Evolutionary conservation across 1,140 invertebrate species (phyloP), one percentile per base, ranked within the genome.

Genomic region (Leptopilina clavipes): DNA sequence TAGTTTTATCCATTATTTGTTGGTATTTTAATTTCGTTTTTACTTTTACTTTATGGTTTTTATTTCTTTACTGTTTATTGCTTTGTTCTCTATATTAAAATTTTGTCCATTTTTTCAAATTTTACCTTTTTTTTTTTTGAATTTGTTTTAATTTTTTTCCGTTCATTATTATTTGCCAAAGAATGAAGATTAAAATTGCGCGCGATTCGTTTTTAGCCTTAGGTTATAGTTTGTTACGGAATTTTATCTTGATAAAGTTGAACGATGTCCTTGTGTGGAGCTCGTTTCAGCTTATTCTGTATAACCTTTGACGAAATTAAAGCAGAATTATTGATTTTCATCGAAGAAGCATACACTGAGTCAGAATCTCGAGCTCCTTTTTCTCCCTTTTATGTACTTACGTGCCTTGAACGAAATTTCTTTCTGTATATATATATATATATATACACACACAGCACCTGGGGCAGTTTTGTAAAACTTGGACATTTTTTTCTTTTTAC

Each of bases 311-410:
- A 77, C 78, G 80, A 81, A 83, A 81, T 83, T 83, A 83, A 81
- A 80, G 78, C 77, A 80, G 75, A 80, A 81, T 80, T 80, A 81
- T 83, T 83, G 82, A 81, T 83, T 83, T 83, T 80, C 78, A 79
- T 83, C 79, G 78, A 65, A 31, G 22, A 65, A 65, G 22, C 56
- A 65, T 22, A 65, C 73, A 73, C 70, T 76, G 79, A 80, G 45
- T 80, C 79, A 74, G 65, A 9, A 81, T 78, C 79, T 81, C 78
- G 71, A 78, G 82, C 76, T 78, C 81, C 79, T 81, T 82, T 74
- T 76, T 75, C 76, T 75, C 71, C 71, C 76, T 76, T 83, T 78
- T 80, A 80, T 83, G 77, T 77, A 74, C 78, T 71, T 74, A 65
- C 79, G 19, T 70, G 65, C 22, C 70, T 75, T 75, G 77, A 65